Base-by-base conservation (phyloP, 2,113 vertebrate genomes). In the Lampris incognitus region DNA sequence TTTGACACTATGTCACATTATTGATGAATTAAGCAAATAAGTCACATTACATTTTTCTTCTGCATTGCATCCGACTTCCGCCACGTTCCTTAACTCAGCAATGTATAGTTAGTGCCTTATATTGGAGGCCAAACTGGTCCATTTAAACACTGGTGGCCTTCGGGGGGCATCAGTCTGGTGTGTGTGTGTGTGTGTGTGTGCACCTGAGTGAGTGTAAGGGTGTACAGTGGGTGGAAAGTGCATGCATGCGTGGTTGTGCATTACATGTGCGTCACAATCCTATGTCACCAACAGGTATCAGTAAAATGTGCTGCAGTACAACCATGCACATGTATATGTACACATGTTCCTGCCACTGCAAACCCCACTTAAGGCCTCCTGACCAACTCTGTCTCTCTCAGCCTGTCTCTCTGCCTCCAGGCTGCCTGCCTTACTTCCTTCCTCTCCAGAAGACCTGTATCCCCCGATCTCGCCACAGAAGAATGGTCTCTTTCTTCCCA, bases 401-500 rank as follows among this genome's bases (percentile, higher is more conserved):
- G 38, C 4, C 57, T 60, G 50, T 42, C 56, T 24, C 71, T 79
- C 55, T 6, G 24, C 58, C 55, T 50, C 6, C 44, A 55, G 71
- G 78, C 86, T 44, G 57, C 81, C 87, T 71, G 77, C 68, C 72
- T 58, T 24, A 77, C 81, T 87, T 90, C 89, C 91, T 90, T 88
- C 88, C 89, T 89, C 79, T 82, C 78, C 64, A 70, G 50, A 54
- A 5, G 24, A 71, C 44, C 4, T 37, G 39, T 67, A 80, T 81
- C 75, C 69, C 66, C 6, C 75, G 69, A 81, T 85, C 75, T 78
- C 78, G 55, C 41, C 2, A 3, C 49, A 79, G 65, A 89, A 90
- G 89, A 92, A 93, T 85, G 66, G 76, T 3, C 1, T 65, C 86
- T 89, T 92, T 90, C 83, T 89, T 85, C 86, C 11, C 78, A 56